These are phyloP conservation scores for Pelodytes ibericus DNA, from an alignment of 2,797 vertebrate genomes.

Conservation along the genomic window DNA sequence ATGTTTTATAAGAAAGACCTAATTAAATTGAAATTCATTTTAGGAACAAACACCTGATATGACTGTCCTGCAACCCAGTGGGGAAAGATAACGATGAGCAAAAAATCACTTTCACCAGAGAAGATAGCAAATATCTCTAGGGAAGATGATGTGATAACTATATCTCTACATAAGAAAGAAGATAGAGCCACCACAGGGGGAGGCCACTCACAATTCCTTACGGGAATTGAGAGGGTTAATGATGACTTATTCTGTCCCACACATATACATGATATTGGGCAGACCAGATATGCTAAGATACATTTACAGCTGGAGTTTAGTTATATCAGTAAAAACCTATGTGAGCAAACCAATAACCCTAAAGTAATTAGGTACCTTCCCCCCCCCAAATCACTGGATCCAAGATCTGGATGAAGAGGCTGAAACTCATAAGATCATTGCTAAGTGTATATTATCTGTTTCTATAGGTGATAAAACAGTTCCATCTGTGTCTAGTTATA, in stretches of 20 bases:
- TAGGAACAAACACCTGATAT: neutral
- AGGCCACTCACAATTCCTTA: neutral
- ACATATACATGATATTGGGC: neutral
- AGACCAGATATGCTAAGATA: neutral
- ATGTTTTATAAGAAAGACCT: neutral
- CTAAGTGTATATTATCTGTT: no score
- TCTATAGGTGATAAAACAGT: no score
- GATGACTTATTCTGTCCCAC: neutral
- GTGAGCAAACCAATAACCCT: neutral
- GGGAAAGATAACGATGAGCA: neutral
- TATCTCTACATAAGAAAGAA: neutral
- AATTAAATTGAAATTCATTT: neutral
- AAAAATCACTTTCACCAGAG: neutral
- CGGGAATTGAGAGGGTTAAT: slow-evolving; percentile 9
- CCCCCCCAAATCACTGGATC: neutral
- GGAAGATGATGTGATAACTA: neutral
- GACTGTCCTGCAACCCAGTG: neutral
- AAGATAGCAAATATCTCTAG: neutral
- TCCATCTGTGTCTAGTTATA: no score
- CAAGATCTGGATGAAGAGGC: neutral
- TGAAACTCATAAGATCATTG: neutral
- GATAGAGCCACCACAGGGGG: neutral
- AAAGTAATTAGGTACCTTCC: neutral
- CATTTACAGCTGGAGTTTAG: neutral
- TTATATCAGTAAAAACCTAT: neutral